phyloP scores from a whole-genome alignment of 2,888 invertebrate genomes.

The Stomorhina lunata region DNA sequence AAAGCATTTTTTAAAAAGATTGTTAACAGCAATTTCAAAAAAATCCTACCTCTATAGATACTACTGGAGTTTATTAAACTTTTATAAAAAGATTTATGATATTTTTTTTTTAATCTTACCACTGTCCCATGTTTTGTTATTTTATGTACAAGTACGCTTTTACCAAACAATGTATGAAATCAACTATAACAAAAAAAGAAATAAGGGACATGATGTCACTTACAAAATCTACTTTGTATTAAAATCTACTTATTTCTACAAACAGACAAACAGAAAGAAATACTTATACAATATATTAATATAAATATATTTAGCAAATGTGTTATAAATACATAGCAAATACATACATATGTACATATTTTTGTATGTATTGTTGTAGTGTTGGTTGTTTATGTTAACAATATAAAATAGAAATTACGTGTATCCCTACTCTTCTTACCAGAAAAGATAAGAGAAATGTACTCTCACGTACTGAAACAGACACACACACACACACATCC shows the following conservation, averaged over 20 bases:
- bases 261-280: background rate
- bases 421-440: too few species aligned
- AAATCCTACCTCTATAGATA: too few species aligned
- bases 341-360: too few species aligned
- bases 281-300: background rate
- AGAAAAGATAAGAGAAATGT: too few species aligned
- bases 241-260: background rate
- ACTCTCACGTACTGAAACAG: too few species aligned
- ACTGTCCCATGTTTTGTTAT: background rate
- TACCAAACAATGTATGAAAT: constrained; percentile 17
- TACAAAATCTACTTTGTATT: background rate
- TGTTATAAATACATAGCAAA: constrained; percentile 1
- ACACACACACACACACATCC: too few species aligned
- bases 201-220: constrained; percentile 23
- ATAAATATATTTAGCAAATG: constrained; percentile 21
- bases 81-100: too few species aligned
- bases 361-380: background rate
- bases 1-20: too few species aligned
- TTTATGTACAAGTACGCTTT: background rate
- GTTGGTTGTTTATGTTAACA: background rate
- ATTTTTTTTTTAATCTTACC: too few species aligned
- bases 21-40: too few species aligned
- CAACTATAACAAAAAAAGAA: background rate
- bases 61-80: too few species aligned
- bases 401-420: background rate